A percentile compares a stretch with the other conserved stretches of the same genome.
Conservation (phyloP, 2,113 vertebrate species). For the Shinisaurus crocodilurus region DNA sequence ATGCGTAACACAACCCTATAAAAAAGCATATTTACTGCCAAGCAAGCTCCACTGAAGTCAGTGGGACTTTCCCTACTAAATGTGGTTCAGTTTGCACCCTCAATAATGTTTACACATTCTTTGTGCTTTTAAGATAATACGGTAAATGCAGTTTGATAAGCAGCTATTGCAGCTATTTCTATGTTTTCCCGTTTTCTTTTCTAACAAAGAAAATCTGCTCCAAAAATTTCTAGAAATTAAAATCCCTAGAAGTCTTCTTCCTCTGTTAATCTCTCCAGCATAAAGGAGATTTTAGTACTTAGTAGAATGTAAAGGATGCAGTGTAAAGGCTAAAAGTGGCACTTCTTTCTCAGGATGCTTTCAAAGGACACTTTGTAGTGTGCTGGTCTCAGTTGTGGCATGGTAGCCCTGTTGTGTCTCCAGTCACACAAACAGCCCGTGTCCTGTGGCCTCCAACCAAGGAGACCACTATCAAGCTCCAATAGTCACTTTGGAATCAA, state of each 20-base stretch:
- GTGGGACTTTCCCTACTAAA: no score
- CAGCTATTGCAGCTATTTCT: background rate
- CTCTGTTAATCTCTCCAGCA: background rate
- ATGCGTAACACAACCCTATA: no score
- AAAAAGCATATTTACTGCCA: background rate
- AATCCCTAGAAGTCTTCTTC: background rate
- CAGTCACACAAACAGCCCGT: background rate
- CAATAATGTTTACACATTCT: background rate
- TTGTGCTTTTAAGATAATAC: background rate
- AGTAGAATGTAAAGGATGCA: background rate
- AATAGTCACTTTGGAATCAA: background rate
- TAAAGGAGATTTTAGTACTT: fast-evolving
- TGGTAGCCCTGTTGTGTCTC: no score
- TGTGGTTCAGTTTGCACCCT: background rate
- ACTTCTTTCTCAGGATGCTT: background rate
- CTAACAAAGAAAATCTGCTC: background rate
- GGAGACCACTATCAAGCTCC: background rate
- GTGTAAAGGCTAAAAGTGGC: background rate
- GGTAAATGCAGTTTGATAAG: background rate
- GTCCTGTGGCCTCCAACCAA: background rate
- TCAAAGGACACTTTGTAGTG: background rate
- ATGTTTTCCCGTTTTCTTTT: background rate
- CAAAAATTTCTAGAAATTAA: background rate
- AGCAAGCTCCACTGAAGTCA: background rate
- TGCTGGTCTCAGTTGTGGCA: background rate